Evolutionary conservation across 2,113 vertebrate species (phyloP).

Genomic region (Pampusana beccarii): DNA sequence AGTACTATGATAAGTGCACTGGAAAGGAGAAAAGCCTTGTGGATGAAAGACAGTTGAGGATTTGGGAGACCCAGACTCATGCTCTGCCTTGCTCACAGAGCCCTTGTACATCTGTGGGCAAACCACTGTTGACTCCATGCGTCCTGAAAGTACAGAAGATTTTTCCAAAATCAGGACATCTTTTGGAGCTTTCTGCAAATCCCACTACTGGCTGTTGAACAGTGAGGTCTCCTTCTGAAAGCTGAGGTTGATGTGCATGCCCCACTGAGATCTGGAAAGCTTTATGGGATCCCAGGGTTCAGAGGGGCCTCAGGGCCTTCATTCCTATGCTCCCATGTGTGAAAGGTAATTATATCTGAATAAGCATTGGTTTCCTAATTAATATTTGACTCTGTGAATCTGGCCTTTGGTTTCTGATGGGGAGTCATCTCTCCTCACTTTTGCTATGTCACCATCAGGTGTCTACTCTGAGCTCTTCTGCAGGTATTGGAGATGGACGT

Average conservation of each 20-base stretch:
- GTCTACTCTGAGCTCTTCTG: not conserved
- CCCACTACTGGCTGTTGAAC: not conserved
- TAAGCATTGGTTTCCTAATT: not conserved
- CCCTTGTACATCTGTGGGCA: not conserved
- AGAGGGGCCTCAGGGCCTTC: not conserved
- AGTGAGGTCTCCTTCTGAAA: not conserved
- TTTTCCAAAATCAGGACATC: not conserved
- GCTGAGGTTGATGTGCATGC: not conserved
- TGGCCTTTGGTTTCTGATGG: not conserved
- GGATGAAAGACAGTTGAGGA: not conserved
- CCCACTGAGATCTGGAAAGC: not conserved
- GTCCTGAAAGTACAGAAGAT: not conserved
- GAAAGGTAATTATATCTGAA: not conserved
- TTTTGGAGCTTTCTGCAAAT: not conserved
- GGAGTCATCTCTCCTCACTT: not conserved
- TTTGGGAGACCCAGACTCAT: not conserved
- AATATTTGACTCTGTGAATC: not conserved
- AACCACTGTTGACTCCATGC: not conserved
- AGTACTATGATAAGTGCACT: not conserved
- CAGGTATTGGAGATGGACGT: fast-evolving
- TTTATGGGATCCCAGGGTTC: not conserved
- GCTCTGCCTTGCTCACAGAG: not conserved
- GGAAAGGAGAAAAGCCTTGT: not conserved
- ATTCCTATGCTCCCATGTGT: not conserved
- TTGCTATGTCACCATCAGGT: not conserved